Evolutionary conservation across 2,113 vertebrate species (phyloP).

Genomic region (Ornithorhynchus anatinus): DNA sequence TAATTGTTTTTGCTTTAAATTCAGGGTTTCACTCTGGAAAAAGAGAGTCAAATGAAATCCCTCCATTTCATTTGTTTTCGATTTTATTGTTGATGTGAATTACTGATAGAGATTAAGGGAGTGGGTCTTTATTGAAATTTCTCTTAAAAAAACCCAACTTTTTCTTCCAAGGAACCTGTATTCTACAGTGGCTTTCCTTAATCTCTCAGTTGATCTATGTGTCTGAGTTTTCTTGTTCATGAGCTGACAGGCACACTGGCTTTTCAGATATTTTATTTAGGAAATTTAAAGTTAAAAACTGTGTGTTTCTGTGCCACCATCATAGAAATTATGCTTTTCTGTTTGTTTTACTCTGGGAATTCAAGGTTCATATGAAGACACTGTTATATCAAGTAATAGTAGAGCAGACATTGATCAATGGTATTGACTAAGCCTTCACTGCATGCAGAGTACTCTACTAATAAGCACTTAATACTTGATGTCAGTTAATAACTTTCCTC

Average conservation of each 20-base stretch:
- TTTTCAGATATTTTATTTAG: constrained; percentile 3
- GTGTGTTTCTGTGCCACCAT: neutral
- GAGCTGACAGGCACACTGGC: neutral
- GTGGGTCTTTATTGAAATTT: constrained; percentile 3
- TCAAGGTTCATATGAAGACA: no score
- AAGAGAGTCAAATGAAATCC: constrained; percentile 8
- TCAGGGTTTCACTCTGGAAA: constrained; percentile 5
- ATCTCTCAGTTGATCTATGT: neutral
- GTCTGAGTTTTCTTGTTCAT: neutral
- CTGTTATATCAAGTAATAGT: neutral
- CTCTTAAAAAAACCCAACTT: neutral
- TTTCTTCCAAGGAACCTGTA: neutral
- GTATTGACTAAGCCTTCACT: no score
- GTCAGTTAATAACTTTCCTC: no score
- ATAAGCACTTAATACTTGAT: no score
- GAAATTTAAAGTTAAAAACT: neutral
- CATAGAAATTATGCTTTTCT: neutral
- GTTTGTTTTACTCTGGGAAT: neutral
- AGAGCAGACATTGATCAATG: no score
- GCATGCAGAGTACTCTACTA: no score
- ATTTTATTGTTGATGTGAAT: neutral
- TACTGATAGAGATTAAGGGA: constrained; percentile 1
- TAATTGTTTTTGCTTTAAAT: neutral
- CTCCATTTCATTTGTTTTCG: neutral
- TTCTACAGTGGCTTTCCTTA: neutral